Evolutionary conservation across 2,797 vertebrate species (phyloP).

Genomic region (Okamejei kenojei): DNA sequence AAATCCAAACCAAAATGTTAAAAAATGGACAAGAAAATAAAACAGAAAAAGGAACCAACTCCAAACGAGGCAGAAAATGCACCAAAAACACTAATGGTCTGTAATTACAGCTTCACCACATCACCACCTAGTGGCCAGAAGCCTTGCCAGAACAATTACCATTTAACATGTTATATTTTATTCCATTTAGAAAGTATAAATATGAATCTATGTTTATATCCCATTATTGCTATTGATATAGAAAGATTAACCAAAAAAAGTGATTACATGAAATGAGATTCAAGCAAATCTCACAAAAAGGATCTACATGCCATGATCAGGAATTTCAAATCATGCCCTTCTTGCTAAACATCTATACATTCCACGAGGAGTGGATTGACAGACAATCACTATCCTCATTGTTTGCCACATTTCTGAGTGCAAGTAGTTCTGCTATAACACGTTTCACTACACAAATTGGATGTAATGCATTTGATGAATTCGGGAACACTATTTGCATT

Average conservation of each 20-base stretch:
- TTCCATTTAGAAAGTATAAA: background rate
- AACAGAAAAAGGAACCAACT: background rate
- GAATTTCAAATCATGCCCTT: background rate
- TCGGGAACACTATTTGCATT: no score
- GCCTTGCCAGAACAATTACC: background rate
- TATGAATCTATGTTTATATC: background rate
- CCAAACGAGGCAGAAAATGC: background rate
- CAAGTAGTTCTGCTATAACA: no score
- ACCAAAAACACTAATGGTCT: background rate
- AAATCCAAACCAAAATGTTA: background rate
- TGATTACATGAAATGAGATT: background rate
- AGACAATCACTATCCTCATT: background rate
- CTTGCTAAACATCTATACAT: background rate
- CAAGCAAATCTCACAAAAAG: background rate
- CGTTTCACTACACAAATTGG: no score
- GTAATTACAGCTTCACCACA: conserved; percentile 12
- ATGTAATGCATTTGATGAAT: no score
- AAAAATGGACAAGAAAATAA: background rate
- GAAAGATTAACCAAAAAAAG: background rate
- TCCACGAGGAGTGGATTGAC: background rate
- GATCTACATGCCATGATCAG: background rate
- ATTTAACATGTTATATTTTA: background rate
- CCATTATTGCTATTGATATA: background rate
- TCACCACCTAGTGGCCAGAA: conserved; percentile 14
- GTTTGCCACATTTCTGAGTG: background rate